These are phyloP conservation scores for Muraenolepis orangiensis DNA, from an alignment of 2,797 vertebrate species.

Conservation along the genomic window DNA sequence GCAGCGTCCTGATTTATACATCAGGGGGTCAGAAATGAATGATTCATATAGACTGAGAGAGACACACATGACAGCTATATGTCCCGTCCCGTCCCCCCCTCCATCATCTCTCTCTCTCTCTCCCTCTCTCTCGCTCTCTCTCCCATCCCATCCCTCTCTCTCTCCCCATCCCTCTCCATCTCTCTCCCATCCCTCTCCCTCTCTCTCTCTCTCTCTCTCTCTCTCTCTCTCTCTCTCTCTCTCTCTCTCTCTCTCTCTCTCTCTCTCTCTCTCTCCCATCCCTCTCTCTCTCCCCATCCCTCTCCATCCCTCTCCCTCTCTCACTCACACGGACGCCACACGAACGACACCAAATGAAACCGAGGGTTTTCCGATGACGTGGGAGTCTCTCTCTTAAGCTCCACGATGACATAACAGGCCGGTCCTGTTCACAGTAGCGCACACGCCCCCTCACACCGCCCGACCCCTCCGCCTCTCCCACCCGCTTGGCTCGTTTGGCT, in stretches of 20 bases:
- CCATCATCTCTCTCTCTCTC: not conserved
- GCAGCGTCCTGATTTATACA: constrained; percentile 72
- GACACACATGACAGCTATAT: constrained; percentile 43
- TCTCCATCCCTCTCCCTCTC: not conserved
- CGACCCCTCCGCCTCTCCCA: not conserved
- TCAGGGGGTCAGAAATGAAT: constrained; percentile 73
- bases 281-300: not conserved
- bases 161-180: too few species aligned
- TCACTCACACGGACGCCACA: constrained; percentile 28
- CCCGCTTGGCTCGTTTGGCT: not conserved
- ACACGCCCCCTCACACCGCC: not conserved
- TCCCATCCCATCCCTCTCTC: not conserved
- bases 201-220: constrained; percentile 15
- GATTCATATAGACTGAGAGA: constrained; percentile 64
- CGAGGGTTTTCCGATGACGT: not conserved
- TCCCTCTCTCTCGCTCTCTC: too few species aligned
- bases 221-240: constrained; percentile 17
- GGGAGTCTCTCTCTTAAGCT: constrained; percentile 35
- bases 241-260: constrained; percentile 19
- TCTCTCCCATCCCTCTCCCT: not conserved
- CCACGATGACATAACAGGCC: constrained; percentile 40
- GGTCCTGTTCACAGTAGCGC: constrained; percentile 9
- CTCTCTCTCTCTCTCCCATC: constrained; percentile 21
- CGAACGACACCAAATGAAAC: not conserved
- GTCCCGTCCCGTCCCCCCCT: too few species aligned